These are phyloP conservation scores for Operophtera brumata DNA, from an alignment of 2,888 invertebrate species.

Conservation along the genomic window DNA sequence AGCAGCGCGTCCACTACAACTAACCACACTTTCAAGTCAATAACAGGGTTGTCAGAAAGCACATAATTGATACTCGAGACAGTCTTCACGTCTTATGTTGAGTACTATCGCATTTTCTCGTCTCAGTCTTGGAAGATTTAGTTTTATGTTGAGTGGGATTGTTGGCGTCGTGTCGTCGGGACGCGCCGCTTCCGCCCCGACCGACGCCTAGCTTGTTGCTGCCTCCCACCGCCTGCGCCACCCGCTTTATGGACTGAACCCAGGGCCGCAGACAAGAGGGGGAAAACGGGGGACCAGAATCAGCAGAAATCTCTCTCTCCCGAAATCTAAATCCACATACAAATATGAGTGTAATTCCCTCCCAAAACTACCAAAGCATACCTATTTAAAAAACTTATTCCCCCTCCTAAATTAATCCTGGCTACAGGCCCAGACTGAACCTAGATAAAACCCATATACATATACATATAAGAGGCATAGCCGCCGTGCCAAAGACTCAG, in stretches of 20 bases:
- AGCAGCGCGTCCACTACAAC: conserved; percentile 8
- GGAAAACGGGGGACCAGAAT: conserved; percentile 26
- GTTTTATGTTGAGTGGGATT: conserved; percentile 70
- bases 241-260: conserved; percentile 22
- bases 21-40: conserved; percentile 24
- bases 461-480: conserved; percentile 23
- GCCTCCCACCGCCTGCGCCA: conserved; percentile 37
- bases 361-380: background rate
- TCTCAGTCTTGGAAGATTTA: conserved; percentile 58
- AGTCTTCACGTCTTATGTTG: conserved; percentile 51
- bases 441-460: conserved; percentile 29
- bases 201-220: conserved; percentile 58
- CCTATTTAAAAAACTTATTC: background rate
- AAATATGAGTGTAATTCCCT: background rate
- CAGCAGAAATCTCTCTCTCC: conserved; percentile 16
- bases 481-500: conserved; percentile 26
- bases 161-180: conserved; percentile 67
- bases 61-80: conserved; percentile 47
- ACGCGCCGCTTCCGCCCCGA: conserved; percentile 62
- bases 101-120: conserved; percentile 59
- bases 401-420: background rate
- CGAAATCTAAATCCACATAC: conserved; percentile 8
- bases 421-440: conserved; percentile 19
- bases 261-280: conserved; percentile 23
- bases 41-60: conserved; percentile 36